Conservation (phyloP, 2,888 invertebrate species). For the Parnassius smintheus region DNA sequence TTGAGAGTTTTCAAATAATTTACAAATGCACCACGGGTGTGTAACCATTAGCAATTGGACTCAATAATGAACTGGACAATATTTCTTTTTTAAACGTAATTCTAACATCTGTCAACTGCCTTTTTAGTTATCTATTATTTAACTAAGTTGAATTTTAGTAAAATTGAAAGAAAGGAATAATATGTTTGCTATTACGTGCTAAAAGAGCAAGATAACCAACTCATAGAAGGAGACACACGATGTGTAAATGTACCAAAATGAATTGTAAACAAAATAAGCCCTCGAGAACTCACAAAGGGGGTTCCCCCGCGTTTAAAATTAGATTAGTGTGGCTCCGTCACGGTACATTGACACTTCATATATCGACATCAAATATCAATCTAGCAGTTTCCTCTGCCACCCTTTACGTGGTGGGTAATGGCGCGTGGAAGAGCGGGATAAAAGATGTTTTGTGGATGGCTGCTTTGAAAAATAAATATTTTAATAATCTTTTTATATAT, state of each 20-base stretch:
- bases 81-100: no score
- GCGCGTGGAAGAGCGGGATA: conserved; percentile 38
- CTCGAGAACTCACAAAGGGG: conserved; percentile 1
- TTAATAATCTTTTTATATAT: neutral
- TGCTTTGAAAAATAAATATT: neutral
- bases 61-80: no score
- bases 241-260: conserved; percentile 3
- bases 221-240: neutral
- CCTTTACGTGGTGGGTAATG: conserved; percentile 45
- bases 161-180: no score
- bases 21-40: no score
- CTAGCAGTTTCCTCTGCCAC: conserved; percentile 37
- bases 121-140: no score
- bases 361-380: conserved; percentile 58
- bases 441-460: conserved; percentile 2
- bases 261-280: conserved; percentile 22
- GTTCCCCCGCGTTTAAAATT: conserved; percentile 30
- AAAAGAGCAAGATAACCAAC: neutral
- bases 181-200: no score
- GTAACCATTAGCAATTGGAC: no score
- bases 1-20: no score
- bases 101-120: no score
- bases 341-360: conserved; percentile 48
- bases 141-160: no score
- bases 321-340: conserved; percentile 39